Conservation (phyloP, 2,797 vertebrate species). For the Cryptoprocta ferox region DNA sequence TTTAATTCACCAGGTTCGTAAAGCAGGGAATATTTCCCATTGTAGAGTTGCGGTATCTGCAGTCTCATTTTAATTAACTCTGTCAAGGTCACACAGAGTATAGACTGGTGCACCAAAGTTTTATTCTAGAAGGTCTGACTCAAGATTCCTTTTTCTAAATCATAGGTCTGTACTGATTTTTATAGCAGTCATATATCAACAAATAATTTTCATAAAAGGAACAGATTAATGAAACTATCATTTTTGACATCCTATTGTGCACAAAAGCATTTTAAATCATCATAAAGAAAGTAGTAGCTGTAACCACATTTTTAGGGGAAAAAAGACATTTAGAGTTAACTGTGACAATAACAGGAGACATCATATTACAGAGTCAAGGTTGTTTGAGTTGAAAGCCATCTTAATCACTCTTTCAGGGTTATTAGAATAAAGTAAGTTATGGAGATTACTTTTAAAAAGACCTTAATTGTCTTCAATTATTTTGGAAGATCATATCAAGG, state of each 20-base stretch:
- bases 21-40: neutral
- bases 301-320: neutral
- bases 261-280: neutral
- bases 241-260: neutral
- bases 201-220: neutral
- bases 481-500: neutral
- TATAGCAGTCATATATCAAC: neutral
- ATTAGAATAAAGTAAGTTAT: neutral
- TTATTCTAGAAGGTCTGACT: neutral
- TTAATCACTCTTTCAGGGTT: neutral
- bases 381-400: neutral
- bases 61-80: neutral
- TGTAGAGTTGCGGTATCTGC: neutral
- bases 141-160: neutral
- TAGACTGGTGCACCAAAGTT: neutral
- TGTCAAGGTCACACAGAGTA: neutral
- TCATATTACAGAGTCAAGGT: neutral
- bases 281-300: neutral
- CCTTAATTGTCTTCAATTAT: neutral
- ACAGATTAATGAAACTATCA: neutral
- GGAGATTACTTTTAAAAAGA: no score
- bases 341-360: neutral
- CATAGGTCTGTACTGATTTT: neutral
- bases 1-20: neutral
- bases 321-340: neutral